Conservation (phyloP, 2,797 vertebrate species). For the Fringilla coelebs region DNA sequence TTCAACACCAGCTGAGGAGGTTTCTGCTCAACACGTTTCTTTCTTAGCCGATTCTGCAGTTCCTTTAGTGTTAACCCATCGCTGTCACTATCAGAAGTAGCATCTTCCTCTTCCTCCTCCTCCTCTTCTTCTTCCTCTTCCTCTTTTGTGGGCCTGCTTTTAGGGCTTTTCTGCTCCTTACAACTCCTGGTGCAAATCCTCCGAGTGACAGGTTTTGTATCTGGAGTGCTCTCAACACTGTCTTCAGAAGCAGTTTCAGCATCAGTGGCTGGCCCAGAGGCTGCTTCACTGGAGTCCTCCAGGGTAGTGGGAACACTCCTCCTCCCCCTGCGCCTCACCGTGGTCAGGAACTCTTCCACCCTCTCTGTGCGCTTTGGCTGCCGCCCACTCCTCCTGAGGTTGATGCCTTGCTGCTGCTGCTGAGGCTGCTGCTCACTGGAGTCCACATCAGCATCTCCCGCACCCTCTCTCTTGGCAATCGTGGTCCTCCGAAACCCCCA, state of each 20-base stretch:
- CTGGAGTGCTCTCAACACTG: conserved; percentile 75
- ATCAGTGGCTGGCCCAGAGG: conserved; percentile 80
- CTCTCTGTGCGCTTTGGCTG: conserved; percentile 87
- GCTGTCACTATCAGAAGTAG: conserved; percentile 84
- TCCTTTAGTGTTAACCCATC: conserved; percentile 88
- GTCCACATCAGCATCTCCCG: conserved; percentile 77
- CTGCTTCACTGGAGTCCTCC: conserved; percentile 79
- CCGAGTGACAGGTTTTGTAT: conserved; percentile 66
- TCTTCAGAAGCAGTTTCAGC: conserved; percentile 81
- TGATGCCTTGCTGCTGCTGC: conserved; percentile 69
- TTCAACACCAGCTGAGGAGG: conserved; percentile 73
- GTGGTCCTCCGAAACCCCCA: conserved; percentile 96
- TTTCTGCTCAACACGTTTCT: conserved; percentile 69
- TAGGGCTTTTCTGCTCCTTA: conserved; percentile 50
- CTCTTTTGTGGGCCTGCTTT: conserved; percentile 29
- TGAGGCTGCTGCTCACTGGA: conserved; percentile 63
- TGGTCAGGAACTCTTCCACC: conserved; percentile 92
- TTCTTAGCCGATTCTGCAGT: conserved; percentile 83
- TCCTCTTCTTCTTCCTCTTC: conserved; percentile 46
- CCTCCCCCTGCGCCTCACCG: conserved; percentile 73
- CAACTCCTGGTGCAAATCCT: conserved; percentile 54
- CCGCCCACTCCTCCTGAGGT: conserved; percentile 76
- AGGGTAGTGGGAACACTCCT: conserved; percentile 74
- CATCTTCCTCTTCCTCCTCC: conserved; percentile 39
- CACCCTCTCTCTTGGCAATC: conserved; percentile 87